Percentiles rank a stretch among this genome's conserved stretches.
phyloP scores from a whole-genome alignment of 2,797 vertebrate species.

The Microctenopoma lineatum region DNA sequence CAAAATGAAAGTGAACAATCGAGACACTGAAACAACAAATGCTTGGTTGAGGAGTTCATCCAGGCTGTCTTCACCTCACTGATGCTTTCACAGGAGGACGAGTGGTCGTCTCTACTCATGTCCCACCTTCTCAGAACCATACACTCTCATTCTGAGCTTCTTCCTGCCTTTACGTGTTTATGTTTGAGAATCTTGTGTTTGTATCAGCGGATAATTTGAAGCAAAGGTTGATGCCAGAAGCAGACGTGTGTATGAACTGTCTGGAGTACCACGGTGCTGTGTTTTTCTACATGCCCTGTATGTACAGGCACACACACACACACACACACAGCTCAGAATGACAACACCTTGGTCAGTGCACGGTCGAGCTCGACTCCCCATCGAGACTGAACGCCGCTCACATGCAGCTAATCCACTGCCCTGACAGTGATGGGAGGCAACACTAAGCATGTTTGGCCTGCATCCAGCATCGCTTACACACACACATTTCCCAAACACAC shows the following conservation, averaged over 20 bases:
- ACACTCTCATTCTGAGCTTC: not conserved
- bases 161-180: conserved; percentile 18
- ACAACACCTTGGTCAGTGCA: conserved; percentile 28
- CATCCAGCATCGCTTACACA: conserved; percentile 49
- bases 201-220: not conserved
- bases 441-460: conserved; percentile 63
- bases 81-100: conserved; percentile 21
- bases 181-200: conserved; percentile 22
- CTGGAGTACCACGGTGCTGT: conserved; percentile 11
- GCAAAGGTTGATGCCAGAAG: conserved; percentile 1
- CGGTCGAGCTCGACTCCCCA: conserved; percentile 29
- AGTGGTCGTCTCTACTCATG: conserved; percentile 1
- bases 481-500: conserved; percentile 30
- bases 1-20: conserved; percentile 37
- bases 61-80: conserved; percentile 21
- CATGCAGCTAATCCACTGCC: conserved; percentile 62
- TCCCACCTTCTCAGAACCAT: not conserved
- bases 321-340: conserved; percentile 18
- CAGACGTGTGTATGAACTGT: conserved; percentile 13
- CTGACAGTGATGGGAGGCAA: conserved; percentile 64
- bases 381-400: conserved; percentile 40
- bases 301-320: conserved; percentile 3
- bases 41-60: conserved; percentile 43
- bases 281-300: not conserved
- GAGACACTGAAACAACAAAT: conserved; percentile 51